A percentile compares a stretch with the other conserved stretches of the same genome.
phyloP scores from a whole-genome alignment of 2,113 vertebrate genomes.

The Corapipo altera region DNA sequence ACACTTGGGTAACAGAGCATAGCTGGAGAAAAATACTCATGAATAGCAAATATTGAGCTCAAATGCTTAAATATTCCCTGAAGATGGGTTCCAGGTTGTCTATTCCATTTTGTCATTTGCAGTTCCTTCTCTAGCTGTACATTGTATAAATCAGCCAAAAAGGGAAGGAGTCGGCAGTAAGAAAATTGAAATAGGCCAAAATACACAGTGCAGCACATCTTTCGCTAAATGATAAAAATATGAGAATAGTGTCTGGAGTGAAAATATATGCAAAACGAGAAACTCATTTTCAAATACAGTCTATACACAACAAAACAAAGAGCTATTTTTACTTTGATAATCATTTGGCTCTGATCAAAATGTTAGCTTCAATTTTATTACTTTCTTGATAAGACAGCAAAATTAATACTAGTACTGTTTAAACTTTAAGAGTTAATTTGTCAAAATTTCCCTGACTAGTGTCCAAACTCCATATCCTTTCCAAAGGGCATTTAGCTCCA shows the following conservation, averaged over 20 bases:
- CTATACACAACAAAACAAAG: background rate
- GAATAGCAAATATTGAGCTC: slow-evolving; percentile 15
- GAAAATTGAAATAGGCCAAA: background rate
- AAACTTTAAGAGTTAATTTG: background rate
- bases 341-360: background rate
- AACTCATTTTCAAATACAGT: background rate
- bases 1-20: background rate
- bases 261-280: background rate
- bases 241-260: background rate
- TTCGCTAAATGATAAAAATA: background rate
- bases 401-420: background rate
- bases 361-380: background rate
- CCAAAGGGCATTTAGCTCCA: background rate
- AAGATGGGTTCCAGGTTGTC: slow-evolving; percentile 20
- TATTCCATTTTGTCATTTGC: slow-evolving; percentile 20
- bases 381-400: background rate
- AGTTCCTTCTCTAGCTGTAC: background rate
- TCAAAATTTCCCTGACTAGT: background rate
- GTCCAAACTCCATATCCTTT: background rate
- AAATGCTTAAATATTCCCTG: slow-evolving; percentile 2
- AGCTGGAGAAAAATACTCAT: background rate
- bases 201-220: background rate
- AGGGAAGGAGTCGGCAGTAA: background rate
- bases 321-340: background rate
- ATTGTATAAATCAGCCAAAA: slow-evolving; percentile 12